Conservation (phyloP, 2,888 invertebrate genomes). For the Lordiphosa andalusiaca region DNA sequence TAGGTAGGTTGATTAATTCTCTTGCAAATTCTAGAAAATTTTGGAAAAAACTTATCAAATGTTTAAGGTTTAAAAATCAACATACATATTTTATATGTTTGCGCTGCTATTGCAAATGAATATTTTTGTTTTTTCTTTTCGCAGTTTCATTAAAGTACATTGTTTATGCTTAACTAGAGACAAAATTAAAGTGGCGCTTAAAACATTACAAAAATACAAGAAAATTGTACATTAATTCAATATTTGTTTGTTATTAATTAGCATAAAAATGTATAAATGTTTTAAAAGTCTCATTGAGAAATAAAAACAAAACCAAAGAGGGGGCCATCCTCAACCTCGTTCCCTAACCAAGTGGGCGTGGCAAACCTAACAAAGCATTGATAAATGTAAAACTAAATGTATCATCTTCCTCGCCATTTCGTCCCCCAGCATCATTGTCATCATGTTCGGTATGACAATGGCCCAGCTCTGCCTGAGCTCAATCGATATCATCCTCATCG, state of each 20-base stretch:
- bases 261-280: slow-evolving; percentile 19
- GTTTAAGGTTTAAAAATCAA: slow-evolving; percentile 34
- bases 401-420: slow-evolving; percentile 59
- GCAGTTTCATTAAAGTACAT: slow-evolving; percentile 47
- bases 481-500: slow-evolving; percentile 79
- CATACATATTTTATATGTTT: slow-evolving; percentile 70
- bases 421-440: slow-evolving; percentile 8
- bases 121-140: slow-evolving; percentile 37
- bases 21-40: slow-evolving; percentile 46
- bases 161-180: slow-evolving; percentile 52
- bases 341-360: slow-evolving; percentile 53
- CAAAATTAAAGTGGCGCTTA: slow-evolving; percentile 57
- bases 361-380: slow-evolving; percentile 77
- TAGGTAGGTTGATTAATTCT: slow-evolving; percentile 69
- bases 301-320: slow-evolving; percentile 50
- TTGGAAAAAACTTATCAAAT: slow-evolving; percentile 21
- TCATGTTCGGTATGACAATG: slow-evolving; percentile 8
- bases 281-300: slow-evolving; percentile 67
- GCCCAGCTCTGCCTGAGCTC: slow-evolving; percentile 55
- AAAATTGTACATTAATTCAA: slow-evolving; percentile 37
- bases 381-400: slow-evolving; percentile 77
- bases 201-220: slow-evolving; percentile 43
- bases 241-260: slow-evolving; percentile 19
- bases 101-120: slow-evolving; percentile 22
- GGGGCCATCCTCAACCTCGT: too few relatives aligned